Percentiles rank a stretch among this genome's conserved stretches.
Conservation (phyloP, 1,140 invertebrate species). For the Hestina assimilis region DNA sequence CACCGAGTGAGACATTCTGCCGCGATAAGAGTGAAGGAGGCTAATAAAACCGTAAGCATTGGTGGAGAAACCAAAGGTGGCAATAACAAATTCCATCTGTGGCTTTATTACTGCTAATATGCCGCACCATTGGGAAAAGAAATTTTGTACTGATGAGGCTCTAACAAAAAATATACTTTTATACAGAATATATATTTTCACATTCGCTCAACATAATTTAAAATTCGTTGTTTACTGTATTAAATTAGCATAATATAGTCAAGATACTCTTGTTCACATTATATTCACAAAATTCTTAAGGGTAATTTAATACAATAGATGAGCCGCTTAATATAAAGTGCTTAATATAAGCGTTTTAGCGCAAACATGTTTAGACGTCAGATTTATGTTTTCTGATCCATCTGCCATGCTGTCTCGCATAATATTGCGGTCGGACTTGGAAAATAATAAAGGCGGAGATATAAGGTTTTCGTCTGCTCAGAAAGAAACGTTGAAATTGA, state of each 20-base stretch:
- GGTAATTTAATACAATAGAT: conserved; percentile 14
- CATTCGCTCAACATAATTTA: not conserved
- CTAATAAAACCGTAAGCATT: conserved; percentile 61
- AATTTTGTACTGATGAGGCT: conserved; percentile 8
- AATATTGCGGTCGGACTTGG: conserved; percentile 67
- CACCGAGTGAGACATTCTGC: conserved; percentile 53
- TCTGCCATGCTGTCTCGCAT: conserved; percentile 62
- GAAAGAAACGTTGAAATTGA: conserved; percentile 56
- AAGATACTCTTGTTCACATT: not conserved
- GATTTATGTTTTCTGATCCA: conserved; percentile 74
- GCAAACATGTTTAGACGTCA: conserved; percentile 69
- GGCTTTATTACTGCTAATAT: conserved; percentile 35
- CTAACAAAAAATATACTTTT: not conserved
- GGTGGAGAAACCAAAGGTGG: conserved; percentile 42
- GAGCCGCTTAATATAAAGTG: conserved; percentile 32
- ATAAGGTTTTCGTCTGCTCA: conserved; percentile 65
- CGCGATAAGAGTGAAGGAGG: conserved; percentile 53
- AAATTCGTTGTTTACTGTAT: not conserved
- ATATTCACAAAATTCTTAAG: not conserved
- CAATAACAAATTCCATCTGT: conserved; percentile 26
- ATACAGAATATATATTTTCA: not conserved
- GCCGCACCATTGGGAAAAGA: conserved; percentile 4
- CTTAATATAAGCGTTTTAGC: conserved; percentile 47
- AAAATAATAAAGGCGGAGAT: conserved; percentile 69
- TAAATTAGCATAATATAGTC: not conserved